Conservation (phyloP, 2,888 invertebrate genomes). For the Panzeria rudis region DNA sequence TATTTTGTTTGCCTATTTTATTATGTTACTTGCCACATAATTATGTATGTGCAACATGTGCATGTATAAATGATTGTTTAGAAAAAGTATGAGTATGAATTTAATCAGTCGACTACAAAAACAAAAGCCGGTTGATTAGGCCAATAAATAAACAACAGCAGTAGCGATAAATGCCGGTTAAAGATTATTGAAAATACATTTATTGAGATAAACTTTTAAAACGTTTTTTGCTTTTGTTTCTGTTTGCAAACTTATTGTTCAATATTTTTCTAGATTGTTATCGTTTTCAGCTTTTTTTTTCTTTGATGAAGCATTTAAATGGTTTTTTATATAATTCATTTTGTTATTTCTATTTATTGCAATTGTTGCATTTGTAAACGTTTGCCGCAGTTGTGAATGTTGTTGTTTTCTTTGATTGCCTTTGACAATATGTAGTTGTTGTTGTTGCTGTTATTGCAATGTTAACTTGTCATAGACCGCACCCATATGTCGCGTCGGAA, state of each 20-base stretch:
- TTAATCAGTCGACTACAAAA: constrained; percentile 36
- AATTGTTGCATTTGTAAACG: constrained; percentile 6
- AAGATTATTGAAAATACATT: constrained; percentile 24
- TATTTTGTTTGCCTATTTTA: neutral
- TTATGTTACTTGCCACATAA: constrained; percentile 6
- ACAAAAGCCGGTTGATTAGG: constrained; percentile 60
- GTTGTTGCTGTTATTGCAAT: constrained; percentile 30
- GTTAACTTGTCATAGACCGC: constrained; percentile 55
- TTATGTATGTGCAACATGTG: constrained; percentile 49
- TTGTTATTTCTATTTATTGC: neutral
- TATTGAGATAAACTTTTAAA: constrained; percentile 13
- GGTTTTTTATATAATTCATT: neutral
- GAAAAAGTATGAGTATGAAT: constrained; percentile 10
- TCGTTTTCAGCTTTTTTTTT: constrained; percentile 11
- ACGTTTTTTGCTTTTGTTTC: neutral
- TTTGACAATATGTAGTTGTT: constrained; percentile 38
- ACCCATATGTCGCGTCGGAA: constrained; percentile 68
- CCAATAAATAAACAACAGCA: constrained; percentile 42
- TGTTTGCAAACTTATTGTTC: constrained; percentile 34
- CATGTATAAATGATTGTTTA: neutral
- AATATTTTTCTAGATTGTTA: constrained; percentile 43
- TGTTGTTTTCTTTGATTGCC: constrained; percentile 40
- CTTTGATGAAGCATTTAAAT: constrained; percentile 27
- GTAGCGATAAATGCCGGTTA: constrained; percentile 53
- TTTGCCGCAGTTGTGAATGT: constrained; percentile 15